Percentiles rank a stretch among this genome's conserved stretches.
Evolutionary conservation across 1,140 invertebrate species (phyloP).

Genomic region (Olivierus martensii): DNA sequence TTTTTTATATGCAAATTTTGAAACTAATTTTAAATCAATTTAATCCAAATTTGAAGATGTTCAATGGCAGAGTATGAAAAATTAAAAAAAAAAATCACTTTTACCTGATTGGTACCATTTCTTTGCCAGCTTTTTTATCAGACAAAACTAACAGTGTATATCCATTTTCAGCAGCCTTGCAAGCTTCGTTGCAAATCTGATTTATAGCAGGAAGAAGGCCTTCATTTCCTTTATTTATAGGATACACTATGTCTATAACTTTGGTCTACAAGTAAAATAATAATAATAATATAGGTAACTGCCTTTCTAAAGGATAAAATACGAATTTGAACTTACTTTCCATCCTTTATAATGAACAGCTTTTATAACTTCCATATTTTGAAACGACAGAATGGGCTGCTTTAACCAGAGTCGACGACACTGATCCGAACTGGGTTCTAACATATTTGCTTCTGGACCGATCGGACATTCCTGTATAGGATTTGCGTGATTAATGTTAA

Average conservation of each 20-base stretch:
- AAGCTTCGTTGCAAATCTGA: slow-evolving; percentile 64
- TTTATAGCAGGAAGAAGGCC: slow-evolving; percentile 66
- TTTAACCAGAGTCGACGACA: slow-evolving; percentile 84
- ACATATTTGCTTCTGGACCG: slow-evolving; percentile 81
- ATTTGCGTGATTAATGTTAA: not conserved
- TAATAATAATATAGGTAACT: no score
- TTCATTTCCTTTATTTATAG: slow-evolving; percentile 44
- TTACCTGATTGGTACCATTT: slow-evolving; percentile 31
- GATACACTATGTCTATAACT: slow-evolving; percentile 81
- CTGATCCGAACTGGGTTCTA: slow-evolving; percentile 76
- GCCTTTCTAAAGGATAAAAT: no score
- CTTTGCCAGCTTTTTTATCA: slow-evolving; percentile 57
- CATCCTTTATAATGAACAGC: slow-evolving; percentile 73
- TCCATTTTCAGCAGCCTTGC: slow-evolving; percentile 55
- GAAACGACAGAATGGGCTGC: slow-evolving; percentile 85
- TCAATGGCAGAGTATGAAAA: no score
- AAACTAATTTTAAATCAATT: no score
- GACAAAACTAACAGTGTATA: slow-evolving; percentile 81
- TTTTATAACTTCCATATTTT: slow-evolving; percentile 77
- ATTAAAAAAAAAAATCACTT: no score
- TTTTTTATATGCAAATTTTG: no score
- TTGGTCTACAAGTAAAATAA: slow-evolving; percentile 43
- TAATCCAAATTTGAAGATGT: no score
- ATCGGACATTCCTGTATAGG: slow-evolving; percentile 39
- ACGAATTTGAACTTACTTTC: slow-evolving; percentile 43